These are phyloP conservation scores for Philaenus spumarius DNA, from an alignment of 1,140 invertebrate genomes.

Conservation along the genomic window DNA sequence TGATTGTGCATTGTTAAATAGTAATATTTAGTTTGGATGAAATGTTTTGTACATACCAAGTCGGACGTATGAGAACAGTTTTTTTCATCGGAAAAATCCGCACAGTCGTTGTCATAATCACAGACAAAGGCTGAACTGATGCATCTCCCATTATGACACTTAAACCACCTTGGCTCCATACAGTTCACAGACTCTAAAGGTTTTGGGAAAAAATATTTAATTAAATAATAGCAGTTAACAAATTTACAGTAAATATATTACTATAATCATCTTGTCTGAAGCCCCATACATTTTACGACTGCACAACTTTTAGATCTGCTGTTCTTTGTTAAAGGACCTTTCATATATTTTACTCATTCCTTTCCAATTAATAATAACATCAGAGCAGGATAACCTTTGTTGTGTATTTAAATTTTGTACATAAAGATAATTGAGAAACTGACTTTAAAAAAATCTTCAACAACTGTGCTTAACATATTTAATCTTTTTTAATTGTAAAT, in stretches of 20 bases:
- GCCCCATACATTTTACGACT: conserved; percentile 30
- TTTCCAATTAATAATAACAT: background rate
- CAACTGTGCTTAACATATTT: no score
- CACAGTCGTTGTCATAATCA: conserved; percentile 44
- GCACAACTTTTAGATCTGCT: background rate
- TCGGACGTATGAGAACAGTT: conserved; percentile 48
- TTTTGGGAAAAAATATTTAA: conserved; percentile 9
- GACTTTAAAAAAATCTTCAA: no score
- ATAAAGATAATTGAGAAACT: no score
- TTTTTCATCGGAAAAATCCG: conserved; percentile 42
- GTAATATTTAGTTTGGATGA: no score
- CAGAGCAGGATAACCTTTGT: no score
- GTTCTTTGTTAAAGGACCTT: no score
- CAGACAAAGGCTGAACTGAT: conserved; percentile 42
- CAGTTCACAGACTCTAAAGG: conserved; percentile 28
- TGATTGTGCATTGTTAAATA: no score
- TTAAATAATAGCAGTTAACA: conserved; percentile 32
- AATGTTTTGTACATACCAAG: conserved; percentile 2
- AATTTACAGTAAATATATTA: conserved; percentile 24
- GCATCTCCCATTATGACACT: conserved; percentile 44
- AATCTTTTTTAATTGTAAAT: no score
- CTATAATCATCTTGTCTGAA: conserved; percentile 49
- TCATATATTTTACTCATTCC: background rate
- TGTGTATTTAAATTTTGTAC: no score
- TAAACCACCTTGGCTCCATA: conserved; percentile 37